phyloP scores from a whole-genome alignment of 2,797 vertebrate genomes.

The Etheostoma perlongum region DNA sequence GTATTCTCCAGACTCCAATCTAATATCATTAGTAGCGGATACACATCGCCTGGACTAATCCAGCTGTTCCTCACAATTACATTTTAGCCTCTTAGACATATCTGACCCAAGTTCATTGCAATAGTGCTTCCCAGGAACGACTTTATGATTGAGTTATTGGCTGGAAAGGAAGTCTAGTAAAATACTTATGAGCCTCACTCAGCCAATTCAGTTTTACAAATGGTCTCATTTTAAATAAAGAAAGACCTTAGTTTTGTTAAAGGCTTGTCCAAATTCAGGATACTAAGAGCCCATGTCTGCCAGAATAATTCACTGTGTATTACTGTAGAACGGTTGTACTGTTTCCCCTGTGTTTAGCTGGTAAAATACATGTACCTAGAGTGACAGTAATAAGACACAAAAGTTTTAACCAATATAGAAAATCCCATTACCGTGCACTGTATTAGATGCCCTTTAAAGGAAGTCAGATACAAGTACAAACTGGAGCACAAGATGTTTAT shows the following conservation, averaged over 20 bases:
- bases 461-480: constrained; percentile 37
- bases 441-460: not conserved
- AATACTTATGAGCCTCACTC: constrained; percentile 34
- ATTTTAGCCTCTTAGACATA: constrained; percentile 72
- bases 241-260: constrained; percentile 4
- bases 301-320: not conserved
- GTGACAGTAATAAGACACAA: not conserved
- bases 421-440: constrained; percentile 4
- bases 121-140: constrained; percentile 55
- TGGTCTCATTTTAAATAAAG: constrained; percentile 18
- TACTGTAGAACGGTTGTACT: not conserved
- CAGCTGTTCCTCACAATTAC: constrained; percentile 79
- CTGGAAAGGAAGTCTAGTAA: constrained; percentile 20
- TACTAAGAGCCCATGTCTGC: not conserved
- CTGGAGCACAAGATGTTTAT: constrained; percentile 29
- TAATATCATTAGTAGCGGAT: constrained; percentile 84
- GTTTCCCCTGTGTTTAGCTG: not conserved
- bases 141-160: constrained; percentile 55
- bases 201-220: not conserved
- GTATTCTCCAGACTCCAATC: constrained; percentile 78
- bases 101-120: constrained; percentile 63
- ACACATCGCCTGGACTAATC: constrained; percentile 72
- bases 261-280: not conserved
- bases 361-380: not conserved
- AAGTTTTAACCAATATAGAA: not conserved